phyloP scores from a whole-genome alignment of 92 coral and sea anemone genomes.

The Ricordea florida region DNA sequence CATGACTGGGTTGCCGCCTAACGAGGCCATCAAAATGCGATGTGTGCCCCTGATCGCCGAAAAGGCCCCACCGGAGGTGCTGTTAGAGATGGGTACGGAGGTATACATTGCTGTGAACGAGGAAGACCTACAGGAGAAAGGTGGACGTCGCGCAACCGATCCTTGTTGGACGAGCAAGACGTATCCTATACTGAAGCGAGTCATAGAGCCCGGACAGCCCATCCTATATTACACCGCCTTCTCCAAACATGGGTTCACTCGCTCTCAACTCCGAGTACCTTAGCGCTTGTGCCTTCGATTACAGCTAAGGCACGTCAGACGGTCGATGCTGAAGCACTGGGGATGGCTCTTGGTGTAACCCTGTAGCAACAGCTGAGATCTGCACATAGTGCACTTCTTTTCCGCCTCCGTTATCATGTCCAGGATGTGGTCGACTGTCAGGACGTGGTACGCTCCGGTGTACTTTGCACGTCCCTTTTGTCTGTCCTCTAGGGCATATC shows the following conservation, averaged over 20 bases:
- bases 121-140: background rate
- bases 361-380: background rate
- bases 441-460: background rate
- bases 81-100: background rate
- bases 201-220: slow-evolving; percentile 4
- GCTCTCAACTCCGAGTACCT: slow-evolving; percentile 2
- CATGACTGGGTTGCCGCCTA: slow-evolving; percentile 1
- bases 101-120: too few relatives aligned
- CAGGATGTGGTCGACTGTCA: slow-evolving; percentile 17
- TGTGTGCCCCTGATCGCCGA: background rate
- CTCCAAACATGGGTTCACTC: slow-evolving; percentile 17
- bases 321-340: slow-evolving; percentile 28
- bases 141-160: background rate
- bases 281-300: background rate
- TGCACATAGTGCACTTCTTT: background rate
- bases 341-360: slow-evolving; percentile 21
- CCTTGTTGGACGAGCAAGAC: slow-evolving; percentile 5
- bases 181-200: too few relatives aligned
- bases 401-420: too few relatives aligned
- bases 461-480: background rate
- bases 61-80: background rate
- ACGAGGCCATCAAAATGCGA: background rate
- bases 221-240: background rate
- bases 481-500: background rate
- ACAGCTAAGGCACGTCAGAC: slow-evolving; percentile 1